Conservation (phyloP, 2,888 invertebrate species). For the Cerastoderma edule region DNA sequence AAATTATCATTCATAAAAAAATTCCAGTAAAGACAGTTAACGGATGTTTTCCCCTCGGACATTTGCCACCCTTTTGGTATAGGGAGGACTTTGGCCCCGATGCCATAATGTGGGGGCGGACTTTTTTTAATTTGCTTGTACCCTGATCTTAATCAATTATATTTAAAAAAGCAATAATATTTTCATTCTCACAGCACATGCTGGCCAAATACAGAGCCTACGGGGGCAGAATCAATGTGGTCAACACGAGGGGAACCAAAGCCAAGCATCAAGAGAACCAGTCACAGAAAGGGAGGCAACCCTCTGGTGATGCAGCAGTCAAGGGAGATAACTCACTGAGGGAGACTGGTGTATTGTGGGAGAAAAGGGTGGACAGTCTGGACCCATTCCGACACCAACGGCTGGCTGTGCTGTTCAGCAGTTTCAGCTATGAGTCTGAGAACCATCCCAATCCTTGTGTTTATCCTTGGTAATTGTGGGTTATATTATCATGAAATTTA, state of each 20-base stretch:
- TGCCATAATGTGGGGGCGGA: too few relatives aligned
- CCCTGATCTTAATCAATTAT: too few relatives aligned
- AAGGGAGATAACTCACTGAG: constrained; percentile 34
- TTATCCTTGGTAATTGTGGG: constrained; percentile 93
- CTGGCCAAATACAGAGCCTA: constrained; percentile 94
- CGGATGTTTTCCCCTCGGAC: too few relatives aligned
- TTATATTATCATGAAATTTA: too few relatives aligned
- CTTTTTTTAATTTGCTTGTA: too few relatives aligned
- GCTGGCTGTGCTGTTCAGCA: constrained; percentile 94
- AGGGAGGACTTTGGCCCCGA: too few relatives aligned
- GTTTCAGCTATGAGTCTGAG: constrained; percentile 89
- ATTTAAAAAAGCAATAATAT: too few relatives aligned
- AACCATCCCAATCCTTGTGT: constrained; percentile 95
- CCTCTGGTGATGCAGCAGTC: constrained; percentile 20
- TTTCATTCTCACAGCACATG: constrained; percentile 85
- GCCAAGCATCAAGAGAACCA: constrained; percentile 24
- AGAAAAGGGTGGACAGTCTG: constrained; percentile 79
- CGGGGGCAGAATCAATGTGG: constrained; percentile 87
- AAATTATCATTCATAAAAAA: too few relatives aligned
- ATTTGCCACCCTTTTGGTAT: too few relatives aligned
- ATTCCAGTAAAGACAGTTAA: too few relatives aligned
- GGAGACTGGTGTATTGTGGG: constrained; percentile 26
- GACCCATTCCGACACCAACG: constrained; percentile 87
- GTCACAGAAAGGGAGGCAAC: constrained; percentile 44
- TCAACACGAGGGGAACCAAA: constrained; percentile 18